A percentile compares a stretch with the other conserved stretches of the same genome.
These are phyloP conservation scores for Phainopepla nitens DNA, from an alignment of 2,113 vertebrate genomes.

Conservation along the genomic window DNA sequence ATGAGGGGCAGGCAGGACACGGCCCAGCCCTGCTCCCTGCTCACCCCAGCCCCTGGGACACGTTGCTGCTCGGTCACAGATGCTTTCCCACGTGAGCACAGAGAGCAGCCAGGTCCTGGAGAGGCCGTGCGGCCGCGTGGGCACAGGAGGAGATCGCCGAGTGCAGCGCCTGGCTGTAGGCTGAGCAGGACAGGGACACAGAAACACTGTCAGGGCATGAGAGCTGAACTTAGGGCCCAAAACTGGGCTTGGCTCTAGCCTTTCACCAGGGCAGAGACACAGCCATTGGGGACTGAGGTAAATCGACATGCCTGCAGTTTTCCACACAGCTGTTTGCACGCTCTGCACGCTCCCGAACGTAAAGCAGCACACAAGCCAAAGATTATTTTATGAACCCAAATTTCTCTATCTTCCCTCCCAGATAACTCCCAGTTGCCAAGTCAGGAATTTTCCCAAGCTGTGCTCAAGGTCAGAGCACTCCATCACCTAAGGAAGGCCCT, in stretches of 20 bases:
- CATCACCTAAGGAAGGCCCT: too few species aligned
- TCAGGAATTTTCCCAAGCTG: background rate
- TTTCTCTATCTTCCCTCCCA: background rate
- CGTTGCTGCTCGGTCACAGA: background rate
- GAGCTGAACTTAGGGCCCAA: fast-evolving
- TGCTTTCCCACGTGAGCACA: constrained; percentile 12
- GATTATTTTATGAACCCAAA: background rate
- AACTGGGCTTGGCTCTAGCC: background rate
- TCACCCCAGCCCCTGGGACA: fast-evolving
- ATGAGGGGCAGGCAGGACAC: background rate
- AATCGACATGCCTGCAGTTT: fast-evolving
- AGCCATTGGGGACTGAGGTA: background rate
- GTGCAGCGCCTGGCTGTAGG: constrained; percentile 77
- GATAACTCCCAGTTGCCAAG: background rate
- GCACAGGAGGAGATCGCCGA: constrained; percentile 79
- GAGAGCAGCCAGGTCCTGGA: constrained; percentile 55
- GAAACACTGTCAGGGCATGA: fast-evolving
- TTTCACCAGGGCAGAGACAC: background rate
- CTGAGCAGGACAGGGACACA: constrained; percentile 61
- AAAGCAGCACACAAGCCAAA: fast-evolving
- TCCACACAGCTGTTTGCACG: fast-evolving
- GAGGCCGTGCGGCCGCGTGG: background rate
- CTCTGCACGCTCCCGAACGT: fast-evolving
- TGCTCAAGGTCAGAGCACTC: background rate
- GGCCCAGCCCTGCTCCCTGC: background rate